phyloP scores from a whole-genome alignment of 2,888 invertebrate genomes.

The Furcula furcula region DNA sequence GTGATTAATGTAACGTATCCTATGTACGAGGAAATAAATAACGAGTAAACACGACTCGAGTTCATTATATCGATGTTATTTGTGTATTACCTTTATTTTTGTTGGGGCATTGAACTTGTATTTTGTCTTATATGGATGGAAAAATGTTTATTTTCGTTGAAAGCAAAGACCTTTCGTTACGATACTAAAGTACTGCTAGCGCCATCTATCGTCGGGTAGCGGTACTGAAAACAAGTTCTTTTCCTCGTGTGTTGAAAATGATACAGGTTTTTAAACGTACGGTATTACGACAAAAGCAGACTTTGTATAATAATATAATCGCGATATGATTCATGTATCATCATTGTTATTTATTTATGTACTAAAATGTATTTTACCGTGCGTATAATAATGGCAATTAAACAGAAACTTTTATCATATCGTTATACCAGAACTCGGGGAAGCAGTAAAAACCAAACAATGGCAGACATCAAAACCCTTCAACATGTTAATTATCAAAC shows the following conservation, averaged over 20 bases:
- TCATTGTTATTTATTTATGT: background rate
- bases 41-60: background rate
- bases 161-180: no score
- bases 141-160: background rate
- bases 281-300: no score
- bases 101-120: background rate
- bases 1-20: constrained; percentile 12
- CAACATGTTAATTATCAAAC: constrained; percentile 24
- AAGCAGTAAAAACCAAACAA: constrained; percentile 17
- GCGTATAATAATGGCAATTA: background rate
- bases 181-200: constrained; percentile 22
- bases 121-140: background rate
- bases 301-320: no score
- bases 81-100: background rate
- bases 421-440: constrained; percentile 1
- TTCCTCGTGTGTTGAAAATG: no score
- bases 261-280: no score
- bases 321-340: background rate
- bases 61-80: background rate
- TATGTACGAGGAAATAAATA: constrained; percentile 9
- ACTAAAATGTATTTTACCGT: background rate
- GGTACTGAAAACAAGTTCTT: constrained; percentile 20
- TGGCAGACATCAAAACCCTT: constrained; percentile 9
- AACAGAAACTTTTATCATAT: background rate
- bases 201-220: constrained; percentile 63